Conservation (phyloP, 2,113 vertebrate genomes). For the Bufo bufo region DNA sequence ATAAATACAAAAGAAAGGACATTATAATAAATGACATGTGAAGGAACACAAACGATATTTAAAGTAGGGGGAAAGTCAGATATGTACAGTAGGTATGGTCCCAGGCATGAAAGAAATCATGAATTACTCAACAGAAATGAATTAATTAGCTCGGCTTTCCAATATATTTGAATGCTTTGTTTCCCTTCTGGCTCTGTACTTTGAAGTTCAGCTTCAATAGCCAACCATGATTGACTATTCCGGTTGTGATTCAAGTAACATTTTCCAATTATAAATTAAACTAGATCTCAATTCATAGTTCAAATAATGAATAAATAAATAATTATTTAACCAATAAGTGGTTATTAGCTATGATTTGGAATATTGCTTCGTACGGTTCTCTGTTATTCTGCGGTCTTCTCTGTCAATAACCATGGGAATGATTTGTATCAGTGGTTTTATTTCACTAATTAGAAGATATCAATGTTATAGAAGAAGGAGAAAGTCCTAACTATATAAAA, state of each 20-base stretch:
- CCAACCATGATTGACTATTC: slow-evolving; percentile 53
- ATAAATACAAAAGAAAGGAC: slow-evolving; percentile 19
- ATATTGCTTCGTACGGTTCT: not conserved
- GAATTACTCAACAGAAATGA: slow-evolving; percentile 58
- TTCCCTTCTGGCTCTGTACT: slow-evolving; percentile 55
- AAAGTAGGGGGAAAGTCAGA: slow-evolving; percentile 43
- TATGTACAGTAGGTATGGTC: slow-evolving; percentile 30
- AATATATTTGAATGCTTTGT: slow-evolving; percentile 55
- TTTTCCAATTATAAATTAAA: slow-evolving; percentile 59
- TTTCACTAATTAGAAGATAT: not conserved
- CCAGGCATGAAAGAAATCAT: slow-evolving; percentile 53
- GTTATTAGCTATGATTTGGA: slow-evolving; percentile 33
- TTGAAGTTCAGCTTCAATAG: slow-evolving; percentile 59
- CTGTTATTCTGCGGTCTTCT: not conserved
- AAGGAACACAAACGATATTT: slow-evolving; percentile 19
- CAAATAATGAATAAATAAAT: slow-evolving; percentile 56
- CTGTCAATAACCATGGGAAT: not conserved
- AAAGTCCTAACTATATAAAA: not conserved
- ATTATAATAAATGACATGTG: slow-evolving; percentile 36
- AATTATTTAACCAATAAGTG: slow-evolving; percentile 48
- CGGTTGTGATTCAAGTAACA: slow-evolving; percentile 52
- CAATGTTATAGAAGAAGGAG: not conserved
- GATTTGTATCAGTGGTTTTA: not conserved
- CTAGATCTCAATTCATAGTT: slow-evolving; percentile 53
- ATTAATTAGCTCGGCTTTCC: slow-evolving; percentile 55